Evolutionary conservation across 2,888 invertebrate species (phyloP).

Genomic region (Tachystola acroxantha): DNA sequence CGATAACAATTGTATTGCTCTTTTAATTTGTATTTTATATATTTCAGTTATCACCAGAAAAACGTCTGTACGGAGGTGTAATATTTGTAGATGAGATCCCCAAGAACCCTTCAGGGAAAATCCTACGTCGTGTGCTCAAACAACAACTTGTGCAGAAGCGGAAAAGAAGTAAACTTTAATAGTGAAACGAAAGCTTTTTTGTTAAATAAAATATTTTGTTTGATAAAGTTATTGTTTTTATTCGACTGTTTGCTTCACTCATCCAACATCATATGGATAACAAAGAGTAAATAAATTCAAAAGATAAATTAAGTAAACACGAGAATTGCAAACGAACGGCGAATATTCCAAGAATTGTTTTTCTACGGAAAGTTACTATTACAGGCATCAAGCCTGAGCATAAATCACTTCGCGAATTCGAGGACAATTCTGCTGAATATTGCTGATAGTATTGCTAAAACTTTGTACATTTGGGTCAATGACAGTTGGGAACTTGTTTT

Average conservation of each 20-base stretch:
- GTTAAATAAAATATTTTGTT: too few relatives aligned
- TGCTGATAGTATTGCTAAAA: conserved; percentile 4
- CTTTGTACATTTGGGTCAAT: conserved; percentile 2
- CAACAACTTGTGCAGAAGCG: conserved; percentile 23
- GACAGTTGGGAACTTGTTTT: conserved; percentile 1
- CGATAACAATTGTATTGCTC: too few relatives aligned
- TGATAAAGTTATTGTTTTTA: too few relatives aligned
- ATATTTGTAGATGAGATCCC: conserved; percentile 83
- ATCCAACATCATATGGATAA: too few relatives aligned
- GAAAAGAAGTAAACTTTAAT: conserved; percentile 33
- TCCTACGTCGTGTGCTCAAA: conserved; percentile 75
- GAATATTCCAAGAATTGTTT: too few relatives aligned
- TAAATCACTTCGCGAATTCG: too few relatives aligned
- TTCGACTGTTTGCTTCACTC: too few relatives aligned
- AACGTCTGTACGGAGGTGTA: conserved; percentile 84
- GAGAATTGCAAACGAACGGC: too few relatives aligned
- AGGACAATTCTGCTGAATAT: neutral
- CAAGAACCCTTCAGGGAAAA: conserved; percentile 86
- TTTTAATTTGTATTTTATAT: neutral
- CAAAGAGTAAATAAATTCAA: too few relatives aligned
- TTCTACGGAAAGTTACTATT: too few relatives aligned
- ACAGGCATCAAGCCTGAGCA: too few relatives aligned
- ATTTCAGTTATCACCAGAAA: conserved; percentile 75
- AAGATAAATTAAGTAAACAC: too few relatives aligned
- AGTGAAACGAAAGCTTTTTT: neutral